Evolutionary conservation across 2,888 invertebrate species (phyloP), one percentile per base, ranked within the genome.

Genomic region (Druceiella hillmani): DNA sequence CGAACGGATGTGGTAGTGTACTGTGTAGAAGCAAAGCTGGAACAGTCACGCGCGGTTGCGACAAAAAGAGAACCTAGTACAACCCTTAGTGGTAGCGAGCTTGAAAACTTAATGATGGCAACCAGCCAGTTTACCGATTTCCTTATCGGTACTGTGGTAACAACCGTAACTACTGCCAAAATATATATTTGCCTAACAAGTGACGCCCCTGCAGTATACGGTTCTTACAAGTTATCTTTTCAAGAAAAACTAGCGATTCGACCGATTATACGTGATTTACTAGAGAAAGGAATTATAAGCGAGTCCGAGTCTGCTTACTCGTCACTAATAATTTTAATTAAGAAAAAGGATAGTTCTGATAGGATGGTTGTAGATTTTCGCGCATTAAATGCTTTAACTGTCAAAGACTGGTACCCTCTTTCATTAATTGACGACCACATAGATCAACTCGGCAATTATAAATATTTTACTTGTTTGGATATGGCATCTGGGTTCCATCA

Each of bases 401-500:
- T 26, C n/a, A 26, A 26, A 17, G 17, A 24, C 4, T 3, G 16
- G 5, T 22, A 5, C 27, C 13, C 12, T 30, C 16, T 4, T 3
- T 12, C 28, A 4, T 31, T 15, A 2, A 13, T 14, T 7, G 15
- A 36, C 3, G 17, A 24, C 25, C 26, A 30, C 25, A 25, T 36
- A 28, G 5, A 13, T 34, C 34, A 17, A 14, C 33, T 33, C 4
- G 26, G 26, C 10, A 3, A 9, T 4, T 9, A 9, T 26, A 26
- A 26, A 26, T 26, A 26, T 9, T 26, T 26, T 26, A 5, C 26
- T 4, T 4, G 5, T 4, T 9, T 26, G 4, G 26, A 26, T 9
- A 26, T 26, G 26, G 26, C n/a, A 9, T 5, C 26, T 9, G 26
- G 26, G 4, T 26, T 26, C 12, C 26, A 26, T 49, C 50, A n/a